Conservation (phyloP, 35 echinoderm and acorn worm genomes). For the Heliocidaris erythrogramma region DNA sequence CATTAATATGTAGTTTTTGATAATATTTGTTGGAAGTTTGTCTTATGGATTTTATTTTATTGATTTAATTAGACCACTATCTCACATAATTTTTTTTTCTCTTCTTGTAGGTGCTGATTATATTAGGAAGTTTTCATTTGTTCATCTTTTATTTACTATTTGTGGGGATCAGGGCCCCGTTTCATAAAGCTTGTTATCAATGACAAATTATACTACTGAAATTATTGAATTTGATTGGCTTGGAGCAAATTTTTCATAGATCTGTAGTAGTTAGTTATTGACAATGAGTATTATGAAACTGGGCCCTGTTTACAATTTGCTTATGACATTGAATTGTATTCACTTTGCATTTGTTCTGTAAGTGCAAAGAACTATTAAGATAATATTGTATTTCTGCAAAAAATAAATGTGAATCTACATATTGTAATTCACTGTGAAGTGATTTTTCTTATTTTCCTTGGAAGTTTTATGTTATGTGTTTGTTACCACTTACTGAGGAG, state of each 20-base stretch:
- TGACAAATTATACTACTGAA: too few species aligned
- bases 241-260: too few species aligned
- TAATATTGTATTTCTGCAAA: constrained; percentile 13
- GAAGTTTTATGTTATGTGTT: neutral
- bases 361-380: neutral
- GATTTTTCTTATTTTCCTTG: neutral
- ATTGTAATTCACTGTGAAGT: neutral
- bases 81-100: neutral
- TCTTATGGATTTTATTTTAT: neutral
- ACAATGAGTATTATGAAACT: too few species aligned
- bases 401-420: constrained; percentile 4
- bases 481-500: neutral
- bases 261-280: too few species aligned
- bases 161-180: too few species aligned
- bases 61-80: neutral
- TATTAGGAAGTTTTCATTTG: too few species aligned
- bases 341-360: neutral
- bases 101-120: neutral
- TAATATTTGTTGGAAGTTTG: neutral
- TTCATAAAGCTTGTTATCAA: too few species aligned
- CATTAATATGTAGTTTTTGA: neutral
- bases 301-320: neutral
- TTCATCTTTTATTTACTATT: too few species aligned
- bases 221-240: too few species aligned
- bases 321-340: neutral